Percentiles rank a stretch among this genome's conserved stretches.
Evolutionary conservation across 2,113 vertebrate species (phyloP).

Genomic region (Bettongia penicillata): DNA sequence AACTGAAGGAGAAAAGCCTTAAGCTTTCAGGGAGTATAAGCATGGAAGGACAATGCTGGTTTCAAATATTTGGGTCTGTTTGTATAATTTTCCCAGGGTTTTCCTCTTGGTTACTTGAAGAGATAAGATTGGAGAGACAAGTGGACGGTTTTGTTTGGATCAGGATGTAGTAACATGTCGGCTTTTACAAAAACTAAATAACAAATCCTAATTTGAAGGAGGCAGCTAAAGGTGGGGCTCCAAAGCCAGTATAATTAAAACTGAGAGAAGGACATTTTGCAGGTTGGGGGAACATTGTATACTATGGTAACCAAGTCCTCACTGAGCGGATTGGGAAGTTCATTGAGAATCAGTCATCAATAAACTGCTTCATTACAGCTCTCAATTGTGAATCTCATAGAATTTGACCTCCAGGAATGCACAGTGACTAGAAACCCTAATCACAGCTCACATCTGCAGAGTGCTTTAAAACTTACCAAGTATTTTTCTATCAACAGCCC

Average conservation of each 20-base stretch:
- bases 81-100: constrained; percentile 85
- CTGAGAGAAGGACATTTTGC: not conserved
- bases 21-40: constrained; percentile 73
- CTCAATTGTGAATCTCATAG: constrained; percentile 16
- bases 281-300: constrained; percentile 43
- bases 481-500: not conserved
- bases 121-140: constrained; percentile 64
- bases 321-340: constrained; percentile 15
- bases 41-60: constrained; percentile 75
- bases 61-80: constrained; percentile 83
- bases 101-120: constrained; percentile 68
- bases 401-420: not conserved
- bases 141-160: constrained; percentile 70
- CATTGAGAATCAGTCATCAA: constrained; percentile 57
- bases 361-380: constrained; percentile 37
- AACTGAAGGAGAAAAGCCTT: constrained; percentile 80
- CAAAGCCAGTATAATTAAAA: constrained; percentile 63
- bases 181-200: constrained; percentile 67
- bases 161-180: constrained; percentile 64
- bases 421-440: not conserved
- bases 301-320: not conserved
- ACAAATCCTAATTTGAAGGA: constrained; percentile 47
- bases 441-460: not conserved
- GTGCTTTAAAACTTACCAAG: not conserved
- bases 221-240: constrained; percentile 53